phyloP scores from a whole-genome alignment of 2,797 vertebrate genomes.

The Pelobates cultripes region DNA sequence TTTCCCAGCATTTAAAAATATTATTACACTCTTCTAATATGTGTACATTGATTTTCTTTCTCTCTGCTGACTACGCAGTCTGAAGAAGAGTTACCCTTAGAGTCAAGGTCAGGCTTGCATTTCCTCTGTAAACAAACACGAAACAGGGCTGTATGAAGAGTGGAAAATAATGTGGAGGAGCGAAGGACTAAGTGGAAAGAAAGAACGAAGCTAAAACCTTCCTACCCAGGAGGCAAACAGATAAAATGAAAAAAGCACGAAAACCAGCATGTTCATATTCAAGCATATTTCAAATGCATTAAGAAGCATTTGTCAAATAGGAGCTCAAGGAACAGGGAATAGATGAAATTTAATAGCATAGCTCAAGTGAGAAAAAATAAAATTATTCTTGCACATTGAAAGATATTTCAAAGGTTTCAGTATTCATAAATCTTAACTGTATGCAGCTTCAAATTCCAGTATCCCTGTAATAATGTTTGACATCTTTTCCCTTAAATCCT shows the following conservation, averaged over 20 bases:
- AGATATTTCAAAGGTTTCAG: background rate
- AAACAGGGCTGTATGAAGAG: background rate
- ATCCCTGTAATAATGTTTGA: background rate
- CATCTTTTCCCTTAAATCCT: too few species aligned
- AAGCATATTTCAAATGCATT: conserved; percentile 10
- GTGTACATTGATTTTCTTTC: conserved; percentile 73
- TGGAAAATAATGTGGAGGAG: conserved; percentile 40
- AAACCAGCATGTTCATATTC: conserved; percentile 18
- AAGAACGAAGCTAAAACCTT: conserved; percentile 2
- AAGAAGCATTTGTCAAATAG: background rate
- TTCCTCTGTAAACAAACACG: conserved; percentile 67
- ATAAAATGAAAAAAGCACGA: conserved; percentile 22
- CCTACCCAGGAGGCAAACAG: conserved; percentile 12
- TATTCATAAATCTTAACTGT: background rate
- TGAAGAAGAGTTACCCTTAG: conserved; percentile 72
- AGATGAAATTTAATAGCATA: background rate
- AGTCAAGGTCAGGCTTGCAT: conserved; percentile 75
- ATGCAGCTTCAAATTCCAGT: background rate
- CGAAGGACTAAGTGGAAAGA: conserved; percentile 43
- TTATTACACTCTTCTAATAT: conserved; percentile 70
- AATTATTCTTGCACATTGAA: background rate
- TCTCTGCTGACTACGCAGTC: conserved; percentile 71
- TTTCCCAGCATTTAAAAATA: conserved; percentile 64
- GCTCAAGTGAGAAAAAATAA: background rate
- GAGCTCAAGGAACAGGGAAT: background rate